Conservation (phyloP, 2,797 vertebrate genomes). For the Aldrovandia affinis region DNA sequence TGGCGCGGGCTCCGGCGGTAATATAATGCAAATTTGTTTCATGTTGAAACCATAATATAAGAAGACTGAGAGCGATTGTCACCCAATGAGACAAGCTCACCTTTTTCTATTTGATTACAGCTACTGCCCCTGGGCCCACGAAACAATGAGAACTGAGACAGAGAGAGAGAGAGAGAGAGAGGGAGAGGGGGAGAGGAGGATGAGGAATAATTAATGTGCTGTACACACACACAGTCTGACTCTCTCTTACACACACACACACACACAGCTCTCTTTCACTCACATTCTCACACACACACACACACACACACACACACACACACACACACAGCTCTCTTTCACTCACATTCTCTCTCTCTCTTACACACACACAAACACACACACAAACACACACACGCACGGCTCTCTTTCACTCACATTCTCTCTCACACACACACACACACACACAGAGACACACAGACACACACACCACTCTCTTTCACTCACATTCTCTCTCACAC, state of each 20-base stretch:
- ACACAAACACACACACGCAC: slow-evolving; percentile 32
- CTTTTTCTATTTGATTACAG: slow-evolving; percentile 56
- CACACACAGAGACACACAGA: neutral
- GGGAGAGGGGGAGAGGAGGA: slow-evolving; percentile 49
- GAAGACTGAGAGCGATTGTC: slow-evolving; percentile 51
- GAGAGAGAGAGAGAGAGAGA: slow-evolving; percentile 50
- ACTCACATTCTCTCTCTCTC: slow-evolving; percentile 13
- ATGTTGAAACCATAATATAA: slow-evolving; percentile 53
- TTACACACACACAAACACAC: neutral
- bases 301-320: slow-evolving; percentile 31
- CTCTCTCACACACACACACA: neutral
- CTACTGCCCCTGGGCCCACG: slow-evolving; percentile 42
- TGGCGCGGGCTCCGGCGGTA: slow-evolving; percentile 44
- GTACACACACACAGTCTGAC: neutral
- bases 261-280: no score
- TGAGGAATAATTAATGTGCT: slow-evolving; percentile 33
- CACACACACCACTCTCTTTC: no score
- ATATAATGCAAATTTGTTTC: slow-evolving; percentile 56
- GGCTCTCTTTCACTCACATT: no score
- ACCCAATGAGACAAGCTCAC: slow-evolving; percentile 54
- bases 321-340: no score
- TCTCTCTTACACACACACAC: no score
- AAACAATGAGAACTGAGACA: slow-evolving; percentile 39
- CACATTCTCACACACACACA: no score
- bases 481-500: neutral